Base-by-base conservation (phyloP, 2,888 invertebrate genomes). In the Trisateles emortualis region DNA sequence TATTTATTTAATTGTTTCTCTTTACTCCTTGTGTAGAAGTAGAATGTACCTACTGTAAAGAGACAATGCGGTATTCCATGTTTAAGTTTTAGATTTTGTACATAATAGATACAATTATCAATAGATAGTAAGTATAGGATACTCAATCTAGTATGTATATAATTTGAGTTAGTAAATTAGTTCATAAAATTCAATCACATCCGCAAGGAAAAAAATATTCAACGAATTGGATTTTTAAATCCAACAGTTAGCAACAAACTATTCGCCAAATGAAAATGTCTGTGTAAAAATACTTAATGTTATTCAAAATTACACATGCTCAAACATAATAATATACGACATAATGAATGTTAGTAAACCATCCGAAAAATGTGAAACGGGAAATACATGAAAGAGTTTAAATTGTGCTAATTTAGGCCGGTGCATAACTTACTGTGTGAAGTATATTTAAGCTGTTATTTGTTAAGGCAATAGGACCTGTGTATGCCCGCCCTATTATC, bases 281-380 rank as follows among this genome's bases (percentile, higher is more conserved):
- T 41, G 33, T 16, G 47, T 19, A 48, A 44, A 62, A 59, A 51
- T 50, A 51, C 22, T 13, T 39, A 54, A 48, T 33, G 36, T n/a
- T 44, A 19, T 63, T 44, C 47, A 50, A 32, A 51, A 71, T 52
- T 52, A 52, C 45, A 50, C 16, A 26, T 29, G 16, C 24, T 51
- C 49, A 26, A 42, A 52, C 47, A 59, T 42, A 38, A 42, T 44
- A 49, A 49, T 30, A 46, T n/a, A 5, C 19, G n/a, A 24, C 13
- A 56, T 51, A 48, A 53, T 59, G 16, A 45, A 68, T 53, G 45
- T 47, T 50, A 29, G 50, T 41, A 2, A 50, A 53, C 44, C 22
- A 63, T 71, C 51, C 32, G 30, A 57, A 72, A 68, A 68, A 72
- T 68, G 52, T 56, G 16, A 19, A 47, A 35, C 40, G 22, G 38